Conservation (phyloP, 1,140 invertebrate genomes). For the Drosophila funebris region DNA sequence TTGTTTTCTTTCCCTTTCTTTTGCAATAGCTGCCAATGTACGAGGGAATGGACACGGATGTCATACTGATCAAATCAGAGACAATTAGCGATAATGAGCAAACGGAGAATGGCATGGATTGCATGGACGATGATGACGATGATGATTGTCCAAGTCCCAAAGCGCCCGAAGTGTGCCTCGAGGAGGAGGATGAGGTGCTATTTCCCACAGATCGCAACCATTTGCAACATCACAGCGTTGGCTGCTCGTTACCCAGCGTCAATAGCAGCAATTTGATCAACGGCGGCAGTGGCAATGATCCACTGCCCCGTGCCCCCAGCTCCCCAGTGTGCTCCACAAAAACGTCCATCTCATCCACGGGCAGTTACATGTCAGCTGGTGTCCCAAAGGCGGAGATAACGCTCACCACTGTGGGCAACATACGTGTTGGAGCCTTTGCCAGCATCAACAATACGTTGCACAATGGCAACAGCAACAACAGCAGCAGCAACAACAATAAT, state of each 20-base stretch:
- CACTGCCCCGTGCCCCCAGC: constrained; percentile 48
- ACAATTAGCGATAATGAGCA: constrained; percentile 82
- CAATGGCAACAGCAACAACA: constrained; percentile 45
- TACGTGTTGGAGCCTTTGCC: constrained; percentile 74
- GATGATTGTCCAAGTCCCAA: constrained; percentile 77
- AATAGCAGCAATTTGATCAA: neutral
- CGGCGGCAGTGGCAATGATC: constrained; percentile 25
- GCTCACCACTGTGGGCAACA: constrained; percentile 68
- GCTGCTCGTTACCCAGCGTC: neutral
- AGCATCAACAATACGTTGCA: constrained; percentile 69
- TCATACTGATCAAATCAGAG: constrained; percentile 80
- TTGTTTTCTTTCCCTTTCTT: neutral
- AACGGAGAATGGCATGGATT: constrained; percentile 70
- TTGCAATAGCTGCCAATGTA: constrained; percentile 48
- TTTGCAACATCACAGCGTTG: constrained; percentile 9
- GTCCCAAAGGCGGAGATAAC: constrained; percentile 62
- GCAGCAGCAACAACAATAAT: constrained; percentile 4
- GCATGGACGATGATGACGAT: constrained; percentile 76
- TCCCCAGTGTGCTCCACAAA: constrained; percentile 69
- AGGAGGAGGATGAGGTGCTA: constrained; percentile 74
- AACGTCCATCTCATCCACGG: constrained; percentile 60
- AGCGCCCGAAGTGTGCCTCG: constrained; percentile 77
- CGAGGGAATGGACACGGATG: constrained; percentile 76
- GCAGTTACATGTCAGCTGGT: constrained; percentile 53
- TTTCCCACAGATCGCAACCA: constrained; percentile 63